Evolutionary conservation across 2,113 vertebrate genomes (phyloP), one percentile per base, ranked within the genome.

Genomic region (Panthera tigris): DNA sequence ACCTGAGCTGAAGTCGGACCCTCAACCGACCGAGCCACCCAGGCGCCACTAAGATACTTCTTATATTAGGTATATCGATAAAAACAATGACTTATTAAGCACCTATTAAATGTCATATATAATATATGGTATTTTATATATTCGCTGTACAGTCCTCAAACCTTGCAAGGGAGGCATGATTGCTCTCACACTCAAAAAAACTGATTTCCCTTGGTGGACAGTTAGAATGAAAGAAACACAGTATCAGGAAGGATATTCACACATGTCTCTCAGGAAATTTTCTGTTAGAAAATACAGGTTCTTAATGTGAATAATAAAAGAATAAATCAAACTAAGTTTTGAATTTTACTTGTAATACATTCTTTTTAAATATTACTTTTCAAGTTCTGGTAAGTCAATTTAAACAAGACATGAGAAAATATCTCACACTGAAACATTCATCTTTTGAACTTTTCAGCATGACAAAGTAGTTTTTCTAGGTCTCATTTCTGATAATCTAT

Each of bases 331-430:
- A 79, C 39, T 45, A 68, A 41, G n/a, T 84, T 90, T 52, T 96
- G 39, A 94, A 91, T 93, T 41, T 76, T 76, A 89, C 65, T 91
- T 86, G 41, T 69, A 90, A 86, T 50, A 82, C 4, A 48, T 86
- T 69, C 83, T 97, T 97, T 89, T 76, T 41, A 83, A 92, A 82
- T 63, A 90, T 16, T 80, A 80, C 13, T 84, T 95, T 95, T 91
- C 12, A 83, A 33, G 4, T 94, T 97, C 71, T 57, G 83, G 33
- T 61, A 18, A 76, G 39, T 4, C 71, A 78, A 82, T 89, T 97
- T 84, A 92, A 97, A 95, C 13, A 91, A 31, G 19, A 29, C 18
- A 95, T 55, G 61, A 95, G 27, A 91, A 97, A 96, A 82, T 91
- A 89, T 94, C 45, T 84, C 52, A 84, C 48, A 92, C 5, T 66